Evolutionary conservation across 2,113 vertebrate species (phyloP).

Genomic region (Rhynchomys soricoides): DNA sequence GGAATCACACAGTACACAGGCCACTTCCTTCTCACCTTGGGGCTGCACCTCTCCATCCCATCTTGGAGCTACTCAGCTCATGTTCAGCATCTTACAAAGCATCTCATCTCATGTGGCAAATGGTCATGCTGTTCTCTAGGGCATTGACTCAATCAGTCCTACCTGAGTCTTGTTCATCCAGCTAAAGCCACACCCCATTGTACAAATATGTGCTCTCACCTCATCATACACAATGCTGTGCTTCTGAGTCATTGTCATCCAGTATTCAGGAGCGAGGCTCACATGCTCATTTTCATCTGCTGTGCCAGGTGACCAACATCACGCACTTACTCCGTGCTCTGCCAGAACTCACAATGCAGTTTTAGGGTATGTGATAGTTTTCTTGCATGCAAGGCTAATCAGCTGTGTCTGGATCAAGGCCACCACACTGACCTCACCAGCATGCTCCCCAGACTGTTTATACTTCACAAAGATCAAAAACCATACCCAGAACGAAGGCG

Average conservation of each 20-base stretch:
- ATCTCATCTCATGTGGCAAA: neutral
- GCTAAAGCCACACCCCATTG: neutral
- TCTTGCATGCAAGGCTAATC: constrained; percentile 31
- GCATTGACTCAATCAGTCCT: neutral
- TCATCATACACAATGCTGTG: neutral
- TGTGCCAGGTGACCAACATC: neutral
- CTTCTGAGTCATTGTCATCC: neutral
- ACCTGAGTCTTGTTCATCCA: constrained; percentile 12
- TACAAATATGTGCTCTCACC: neutral
- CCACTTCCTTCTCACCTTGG: neutral
- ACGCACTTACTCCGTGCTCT: fast-evolving
- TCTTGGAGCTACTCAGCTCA: neutral
- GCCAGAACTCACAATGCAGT: neutral
- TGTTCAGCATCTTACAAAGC: neutral
- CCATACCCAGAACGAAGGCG: neutral
- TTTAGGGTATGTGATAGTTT: neutral
- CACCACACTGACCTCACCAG: neutral
- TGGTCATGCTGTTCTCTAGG: neutral
- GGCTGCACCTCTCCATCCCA: neutral
- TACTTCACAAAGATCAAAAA: constrained; percentile 57
- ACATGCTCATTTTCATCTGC: neutral
- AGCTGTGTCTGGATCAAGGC: neutral
- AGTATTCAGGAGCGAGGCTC: neutral
- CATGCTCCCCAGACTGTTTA: constrained; percentile 45
- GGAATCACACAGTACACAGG: fast-evolving